Evolutionary conservation across 2,113 vertebrate species (phyloP).

Genomic region (Colius striatus): DNA sequence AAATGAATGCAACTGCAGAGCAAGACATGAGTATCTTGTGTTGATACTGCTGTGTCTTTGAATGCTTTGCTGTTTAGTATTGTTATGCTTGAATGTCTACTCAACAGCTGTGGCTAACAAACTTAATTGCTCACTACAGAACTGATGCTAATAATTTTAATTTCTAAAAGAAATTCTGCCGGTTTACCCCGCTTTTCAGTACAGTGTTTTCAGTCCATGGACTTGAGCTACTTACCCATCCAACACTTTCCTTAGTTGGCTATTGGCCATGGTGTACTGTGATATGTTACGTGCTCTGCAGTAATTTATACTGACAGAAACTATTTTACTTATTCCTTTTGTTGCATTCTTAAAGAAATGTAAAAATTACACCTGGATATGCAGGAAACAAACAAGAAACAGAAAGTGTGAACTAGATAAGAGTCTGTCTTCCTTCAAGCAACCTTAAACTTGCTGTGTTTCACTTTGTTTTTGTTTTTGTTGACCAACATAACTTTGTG

Average conservation of each 20-base stretch:
- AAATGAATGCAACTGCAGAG: background rate
- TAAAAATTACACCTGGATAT: background rate
- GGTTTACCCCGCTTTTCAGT: background rate
- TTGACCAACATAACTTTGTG: background rate
- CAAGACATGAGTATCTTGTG: background rate
- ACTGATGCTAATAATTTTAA: background rate
- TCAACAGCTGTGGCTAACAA: background rate
- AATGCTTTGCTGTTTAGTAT: background rate
- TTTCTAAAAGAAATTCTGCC: background rate
- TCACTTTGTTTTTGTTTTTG: background rate
- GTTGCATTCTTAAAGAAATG: background rate
- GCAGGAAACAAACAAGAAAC: background rate
- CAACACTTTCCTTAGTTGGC: slow-evolving; percentile 70
- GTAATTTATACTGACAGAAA: background rate
- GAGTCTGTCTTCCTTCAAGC: background rate
- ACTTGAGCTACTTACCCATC: slow-evolving; percentile 74
- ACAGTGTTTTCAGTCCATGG: slow-evolving; percentile 74
- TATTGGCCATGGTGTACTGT: slow-evolving; percentile 66
- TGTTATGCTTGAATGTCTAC: background rate
- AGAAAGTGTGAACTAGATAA: background rate
- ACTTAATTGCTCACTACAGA: background rate
- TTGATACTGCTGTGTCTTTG: background rate
- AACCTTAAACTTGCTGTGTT: background rate
- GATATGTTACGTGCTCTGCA: slow-evolving; percentile 47
- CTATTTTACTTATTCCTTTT: background rate